Base-by-base conservation (phyloP, 2,888 invertebrate species). In the Cheilosia scutellata region DNA sequence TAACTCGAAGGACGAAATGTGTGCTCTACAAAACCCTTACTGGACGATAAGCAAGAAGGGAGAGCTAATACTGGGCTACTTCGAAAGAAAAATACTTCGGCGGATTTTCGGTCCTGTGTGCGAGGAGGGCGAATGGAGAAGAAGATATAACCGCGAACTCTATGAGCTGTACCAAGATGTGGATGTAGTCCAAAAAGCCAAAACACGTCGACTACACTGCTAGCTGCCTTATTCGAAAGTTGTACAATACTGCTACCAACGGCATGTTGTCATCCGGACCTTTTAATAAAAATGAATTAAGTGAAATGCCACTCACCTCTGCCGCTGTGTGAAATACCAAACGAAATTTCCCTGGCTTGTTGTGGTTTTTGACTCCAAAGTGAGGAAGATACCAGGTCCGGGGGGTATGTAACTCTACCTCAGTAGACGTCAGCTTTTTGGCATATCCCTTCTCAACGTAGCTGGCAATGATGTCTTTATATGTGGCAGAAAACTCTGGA, bases 221-320 rank as follows among this genome's bases (percentile, higher is more conserved):
- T 11, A 90, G 66, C 53, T 47, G 78, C 37, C 88, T 71, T 86
- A 90, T 89, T 13, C 91, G 77, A 79, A 92, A 92, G 1, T 90
- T 88, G 77, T 91, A 87, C 60, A 91, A 72, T 0, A 91, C 89
- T 1, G 90, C 90, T 1, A 89, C 77, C 33, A 92, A 74, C 4
- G 90, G 88, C 13, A 88, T 80, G 0, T 89, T 74, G 4, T 90
- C 62, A 70, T 90, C 90, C 1, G 91, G 89, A 5, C 91, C 90
- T 9, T 89, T 75, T 2, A 68, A 90, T 90, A 2, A 91, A 89
- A 5, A 29, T 25, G 89, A 88, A 75, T 90, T 90, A 27, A 90
- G 60, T 20, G 83, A 87, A 7, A 75, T 29, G 2, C 88, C 88
- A 6, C 60, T 13, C 0, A 70, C 66, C 57, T 88, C 87, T 0